Base-by-base conservation (phyloP, 2,113 vertebrate genomes). In the Mellivora capensis region DNA sequence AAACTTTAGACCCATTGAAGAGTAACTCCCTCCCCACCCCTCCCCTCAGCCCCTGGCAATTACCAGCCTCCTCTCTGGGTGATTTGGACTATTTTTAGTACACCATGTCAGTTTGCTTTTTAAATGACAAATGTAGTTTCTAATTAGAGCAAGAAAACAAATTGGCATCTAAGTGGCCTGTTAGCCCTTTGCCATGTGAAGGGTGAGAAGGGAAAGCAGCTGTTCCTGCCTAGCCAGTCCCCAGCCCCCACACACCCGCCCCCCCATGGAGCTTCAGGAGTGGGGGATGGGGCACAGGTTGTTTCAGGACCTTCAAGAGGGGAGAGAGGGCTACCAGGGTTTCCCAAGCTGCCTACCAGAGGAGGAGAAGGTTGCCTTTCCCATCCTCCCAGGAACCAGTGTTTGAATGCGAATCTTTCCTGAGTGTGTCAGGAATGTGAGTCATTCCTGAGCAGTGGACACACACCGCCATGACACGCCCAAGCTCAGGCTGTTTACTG, bases 391-490 rank as follows among this genome's bases (percentile, higher is more conserved):
- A 9, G 64, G 64, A 39, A n/a, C 31, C 10, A 37, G 23, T 8
- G 47, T 76, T 52, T 31, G 39, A 80, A 61, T 17, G n/a, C 21
- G 13, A 34, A 44, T 39, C n/a, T n/a, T n/a, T n/a, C n/a, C n/a
- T n/a, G n/a, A n/a, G n/a, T n/a, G n/a, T n/a, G n/a, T n/a, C n/a
- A n/a, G n/a, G n/a, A n/a, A n/a, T n/a, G n/a, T n/a, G n/a, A n/a
- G n/a, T 14, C 2, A 10, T 34, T 67, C 72, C 69, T 17, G 3
- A 77, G 8, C 7, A 52, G 49, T 3, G 4, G 47, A 20, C 8
- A 27, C 42, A 15, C n/a, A 12, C 29, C 0, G 59, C 57, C 31
- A 0, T 15, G 25, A 23, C 2, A 4, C 1, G 17, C 59, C 47
- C 31, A n/a, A 39, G 72, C 71, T 37, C 52, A 25, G 29, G 18